A percentile compares a stretch with the other conserved stretches of the same genome.
These are phyloP conservation scores for Glareola pratincola DNA, from an alignment of 2,113 vertebrate species.

Conservation along the genomic window DNA sequence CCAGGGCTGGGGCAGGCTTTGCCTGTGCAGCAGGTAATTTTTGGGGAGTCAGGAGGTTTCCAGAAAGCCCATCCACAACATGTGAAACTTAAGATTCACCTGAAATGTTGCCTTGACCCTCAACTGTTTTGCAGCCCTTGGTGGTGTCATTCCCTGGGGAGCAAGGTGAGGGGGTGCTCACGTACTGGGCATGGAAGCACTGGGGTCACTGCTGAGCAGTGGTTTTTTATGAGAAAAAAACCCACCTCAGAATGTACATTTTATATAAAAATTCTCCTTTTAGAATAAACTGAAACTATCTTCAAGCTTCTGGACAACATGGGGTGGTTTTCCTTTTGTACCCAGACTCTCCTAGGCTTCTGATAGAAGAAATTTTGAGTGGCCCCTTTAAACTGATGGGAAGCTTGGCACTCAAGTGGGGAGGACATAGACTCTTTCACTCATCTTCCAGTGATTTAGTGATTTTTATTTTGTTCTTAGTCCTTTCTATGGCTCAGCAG, in stretches of 20 bases:
- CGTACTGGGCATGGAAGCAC: neutral
- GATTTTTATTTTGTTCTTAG: neutral
- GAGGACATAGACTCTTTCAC: neutral
- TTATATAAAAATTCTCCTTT: neutral
- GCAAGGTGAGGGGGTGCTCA: neutral
- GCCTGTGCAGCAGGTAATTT: neutral
- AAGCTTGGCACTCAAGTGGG: neutral
- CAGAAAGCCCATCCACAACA: neutral
- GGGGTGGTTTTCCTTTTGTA: neutral
- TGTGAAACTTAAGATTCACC: neutral
- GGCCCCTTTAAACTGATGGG: neutral
- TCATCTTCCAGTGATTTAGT: neutral
- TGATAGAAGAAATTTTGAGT: neutral
- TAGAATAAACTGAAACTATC: neutral
- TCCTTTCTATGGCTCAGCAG: neutral
- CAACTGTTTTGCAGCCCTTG: neutral
- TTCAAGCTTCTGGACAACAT: neutral
- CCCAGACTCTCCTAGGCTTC: neutral
- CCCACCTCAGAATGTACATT: accelerated
- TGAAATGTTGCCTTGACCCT: accelerated
- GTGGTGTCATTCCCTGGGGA: neutral
- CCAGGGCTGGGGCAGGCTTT: neutral
- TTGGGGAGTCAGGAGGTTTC: neutral
- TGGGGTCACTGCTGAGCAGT: too few species aligned
- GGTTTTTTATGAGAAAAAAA: accelerated